Evolutionary conservation across 64 coral and sea anemone species (phyloP).

Genomic region (Pocillopora verrucosa): DNA sequence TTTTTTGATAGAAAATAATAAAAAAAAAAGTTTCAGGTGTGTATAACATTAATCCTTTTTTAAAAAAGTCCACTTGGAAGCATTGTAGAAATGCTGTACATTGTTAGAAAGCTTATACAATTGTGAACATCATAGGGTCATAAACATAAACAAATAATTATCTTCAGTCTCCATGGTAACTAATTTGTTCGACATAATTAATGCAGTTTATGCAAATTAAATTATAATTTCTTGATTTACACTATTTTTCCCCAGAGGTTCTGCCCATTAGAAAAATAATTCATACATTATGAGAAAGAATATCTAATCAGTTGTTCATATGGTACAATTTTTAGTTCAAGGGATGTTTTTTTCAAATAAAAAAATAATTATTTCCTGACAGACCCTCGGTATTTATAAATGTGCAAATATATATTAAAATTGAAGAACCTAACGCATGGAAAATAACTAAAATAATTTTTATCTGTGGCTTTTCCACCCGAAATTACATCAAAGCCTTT

Average conservation of each 20-base stretch:
- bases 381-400: background rate
- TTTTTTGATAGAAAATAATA: too few species aligned
- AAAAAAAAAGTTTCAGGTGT: too few species aligned
- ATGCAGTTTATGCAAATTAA: constrained; percentile 20
- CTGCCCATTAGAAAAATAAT: too few species aligned
- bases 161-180: background rate
- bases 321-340: background rate
- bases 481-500: constrained; percentile 1
- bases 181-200: constrained; percentile 14
- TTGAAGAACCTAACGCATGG: too few species aligned
- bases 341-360: background rate
- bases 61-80: background rate
- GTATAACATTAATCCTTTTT: too few species aligned
- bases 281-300: too few species aligned
- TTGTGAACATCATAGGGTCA: too few species aligned
- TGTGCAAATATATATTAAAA: background rate
- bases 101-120: background rate
- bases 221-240: constrained; percentile 11
- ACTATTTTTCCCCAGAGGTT: background rate
- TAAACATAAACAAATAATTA: constrained; percentile 15
- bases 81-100: background rate
- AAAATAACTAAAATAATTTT: too few species aligned
- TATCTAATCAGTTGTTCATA: constrained; percentile 9
- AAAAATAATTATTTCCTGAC: background rate
- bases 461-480: too few species aligned